Evolutionary conservation across 1,140 invertebrate genomes (phyloP).

Genomic region (Adoxophyes honmai): DNA sequence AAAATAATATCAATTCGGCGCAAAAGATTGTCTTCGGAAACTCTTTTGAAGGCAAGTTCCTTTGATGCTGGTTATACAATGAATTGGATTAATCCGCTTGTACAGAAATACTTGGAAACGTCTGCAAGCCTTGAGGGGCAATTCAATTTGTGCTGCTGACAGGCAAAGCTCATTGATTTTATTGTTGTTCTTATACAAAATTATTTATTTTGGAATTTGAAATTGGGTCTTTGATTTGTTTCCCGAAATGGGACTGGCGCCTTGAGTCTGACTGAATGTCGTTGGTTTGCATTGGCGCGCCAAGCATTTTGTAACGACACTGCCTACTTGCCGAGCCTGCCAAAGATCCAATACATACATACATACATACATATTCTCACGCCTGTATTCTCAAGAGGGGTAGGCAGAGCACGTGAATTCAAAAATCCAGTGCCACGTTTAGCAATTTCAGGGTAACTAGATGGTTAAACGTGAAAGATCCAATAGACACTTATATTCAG

Average conservation of each 20-base stretch:
- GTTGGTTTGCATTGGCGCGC: too few relatives aligned
- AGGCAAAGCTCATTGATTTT: conserved; percentile 3
- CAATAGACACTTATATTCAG: too few relatives aligned
- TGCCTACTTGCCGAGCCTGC: too few relatives aligned
- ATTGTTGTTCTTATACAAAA: neutral
- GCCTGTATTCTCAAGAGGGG: too few relatives aligned
- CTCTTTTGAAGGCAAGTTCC: neutral
- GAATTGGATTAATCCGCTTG: neutral
- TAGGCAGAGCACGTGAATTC: too few relatives aligned
- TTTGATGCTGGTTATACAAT: conserved; percentile 2
- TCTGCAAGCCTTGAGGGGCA: conserved; percentile 1
- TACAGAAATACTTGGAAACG: neutral
- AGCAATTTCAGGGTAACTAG: too few relatives aligned
- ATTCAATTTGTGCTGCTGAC: neutral
- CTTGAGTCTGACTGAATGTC: too few relatives aligned
- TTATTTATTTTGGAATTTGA: neutral
- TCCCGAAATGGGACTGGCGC: neutral
- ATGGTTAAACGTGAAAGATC: too few relatives aligned
- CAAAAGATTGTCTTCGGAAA: neutral
- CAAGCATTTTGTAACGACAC: too few relatives aligned
- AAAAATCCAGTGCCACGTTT: too few relatives aligned
- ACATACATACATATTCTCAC: too few relatives aligned
- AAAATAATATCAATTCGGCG: neutral
- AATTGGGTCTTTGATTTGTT: neutral
- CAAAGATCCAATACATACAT: too few relatives aligned